Conservation (phyloP, 2,113 vertebrate genomes). For the Nothocercus nigrocapillus region DNA sequence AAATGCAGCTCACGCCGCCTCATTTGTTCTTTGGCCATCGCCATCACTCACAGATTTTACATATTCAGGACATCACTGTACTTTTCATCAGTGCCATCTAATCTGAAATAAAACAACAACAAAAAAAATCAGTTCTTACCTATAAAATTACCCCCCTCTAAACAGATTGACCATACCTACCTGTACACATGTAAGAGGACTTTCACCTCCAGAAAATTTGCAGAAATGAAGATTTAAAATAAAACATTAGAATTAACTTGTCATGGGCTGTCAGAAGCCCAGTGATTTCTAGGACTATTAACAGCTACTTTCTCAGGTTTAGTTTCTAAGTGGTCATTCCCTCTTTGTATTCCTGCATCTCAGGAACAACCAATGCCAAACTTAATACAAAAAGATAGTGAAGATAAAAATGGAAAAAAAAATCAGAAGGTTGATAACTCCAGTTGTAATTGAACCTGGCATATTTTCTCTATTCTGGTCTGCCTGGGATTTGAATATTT, state of each 20-base stretch:
- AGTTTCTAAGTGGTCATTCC: neutral
- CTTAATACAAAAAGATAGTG: neutral
- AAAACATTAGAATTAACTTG: neutral
- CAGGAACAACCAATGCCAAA: neutral
- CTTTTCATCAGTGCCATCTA: neutral
- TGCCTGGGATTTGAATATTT: constrained; percentile 69
- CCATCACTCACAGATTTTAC: neutral
- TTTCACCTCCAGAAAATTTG: constrained; percentile 1
- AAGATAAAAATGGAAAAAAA: neutral
- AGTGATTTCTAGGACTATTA: neutral
- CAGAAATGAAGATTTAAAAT: neutral
- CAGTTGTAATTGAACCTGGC: constrained; percentile 50
- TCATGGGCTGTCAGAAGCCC: neutral
- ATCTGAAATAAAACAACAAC: neutral
- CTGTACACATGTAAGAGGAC: neutral
- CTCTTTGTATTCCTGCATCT: neutral
- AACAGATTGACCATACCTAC: neutral
- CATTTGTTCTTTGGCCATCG: neutral
- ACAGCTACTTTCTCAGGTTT: neutral
- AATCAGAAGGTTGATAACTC: neutral
- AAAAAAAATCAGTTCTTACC: neutral
- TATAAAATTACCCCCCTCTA: neutral
- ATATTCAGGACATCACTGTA: neutral
- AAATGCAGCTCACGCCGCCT: neutral
- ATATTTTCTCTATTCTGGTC: constrained; percentile 36